A percentile compares a stretch with the other conserved stretches of the same genome.
Evolutionary conservation across 2,797 vertebrate genomes (phyloP).

Genomic region (Helostoma temminkii): DNA sequence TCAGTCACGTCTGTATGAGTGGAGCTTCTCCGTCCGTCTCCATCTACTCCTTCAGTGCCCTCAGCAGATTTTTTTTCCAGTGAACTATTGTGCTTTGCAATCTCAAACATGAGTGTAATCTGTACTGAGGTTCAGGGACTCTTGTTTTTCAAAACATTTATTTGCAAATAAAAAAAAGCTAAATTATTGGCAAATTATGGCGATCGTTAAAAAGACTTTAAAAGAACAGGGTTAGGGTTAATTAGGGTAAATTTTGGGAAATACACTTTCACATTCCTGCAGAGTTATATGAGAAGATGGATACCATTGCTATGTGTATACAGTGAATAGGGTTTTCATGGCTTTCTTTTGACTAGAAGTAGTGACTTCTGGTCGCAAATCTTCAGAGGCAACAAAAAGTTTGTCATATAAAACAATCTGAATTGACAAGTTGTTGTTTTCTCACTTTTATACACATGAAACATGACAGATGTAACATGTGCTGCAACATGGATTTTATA

Average conservation of each 20-base stretch:
- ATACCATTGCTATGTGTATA: slow-evolving; percentile 7
- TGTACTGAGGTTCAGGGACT: slow-evolving; percentile 37
- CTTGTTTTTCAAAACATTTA: slow-evolving; percentile 54
- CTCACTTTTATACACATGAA: not conserved
- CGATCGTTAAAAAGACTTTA: not conserved
- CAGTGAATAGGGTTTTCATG: slow-evolving; percentile 11
- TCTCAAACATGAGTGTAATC: slow-evolving; percentile 49
- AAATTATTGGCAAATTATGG: slow-evolving; percentile 9
- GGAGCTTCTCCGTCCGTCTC: slow-evolving; percentile 26
- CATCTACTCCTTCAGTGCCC: slow-evolving; percentile 20
- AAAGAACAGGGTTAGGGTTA: not conserved
- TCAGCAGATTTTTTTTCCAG: not conserved
- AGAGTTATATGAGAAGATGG: slow-evolving; percentile 1
- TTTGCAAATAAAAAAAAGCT: slow-evolving; percentile 20
- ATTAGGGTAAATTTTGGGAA: not conserved
- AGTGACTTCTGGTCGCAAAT: not conserved
- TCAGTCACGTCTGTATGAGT: slow-evolving; percentile 31
- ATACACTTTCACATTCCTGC: not conserved
- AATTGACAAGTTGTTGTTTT: not conserved
- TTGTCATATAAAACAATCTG: not conserved
- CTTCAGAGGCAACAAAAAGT: not conserved
- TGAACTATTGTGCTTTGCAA: slow-evolving; percentile 47
- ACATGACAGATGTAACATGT: not conserved
- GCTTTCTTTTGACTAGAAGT: not conserved
- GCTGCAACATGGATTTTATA: not conserved